Conservation (phyloP, 2,113 vertebrate genomes). For the Laticauda laticaudata region DNA sequence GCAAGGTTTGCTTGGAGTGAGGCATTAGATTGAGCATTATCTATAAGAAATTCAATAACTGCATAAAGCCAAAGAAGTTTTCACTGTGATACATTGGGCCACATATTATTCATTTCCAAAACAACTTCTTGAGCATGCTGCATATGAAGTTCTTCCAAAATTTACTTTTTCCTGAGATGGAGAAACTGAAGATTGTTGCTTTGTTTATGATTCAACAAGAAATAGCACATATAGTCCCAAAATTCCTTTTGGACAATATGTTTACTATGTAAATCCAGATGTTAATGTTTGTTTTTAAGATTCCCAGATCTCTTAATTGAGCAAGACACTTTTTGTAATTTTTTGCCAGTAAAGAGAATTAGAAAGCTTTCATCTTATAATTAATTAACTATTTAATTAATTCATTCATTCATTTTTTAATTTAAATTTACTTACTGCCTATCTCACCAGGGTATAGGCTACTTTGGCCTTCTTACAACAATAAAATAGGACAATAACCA, state of each 20-base stretch:
- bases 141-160: not conserved
- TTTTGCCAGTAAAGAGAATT: not conserved
- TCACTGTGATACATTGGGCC: not conserved
- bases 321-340: not conserved
- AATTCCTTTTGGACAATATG: not conserved
- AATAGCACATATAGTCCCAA: not conserved
- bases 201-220: not conserved
- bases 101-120: not conserved
- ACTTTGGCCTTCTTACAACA: too few relatives aligned
- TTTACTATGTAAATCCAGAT: not conserved
- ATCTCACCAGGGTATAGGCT: too few relatives aligned
- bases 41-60: not conserved
- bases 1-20: not conserved
- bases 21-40: not conserved
- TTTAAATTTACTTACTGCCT: too few relatives aligned
- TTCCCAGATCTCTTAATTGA: not conserved
- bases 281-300: not conserved
- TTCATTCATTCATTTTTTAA: too few relatives aligned
- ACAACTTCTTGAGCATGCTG: not conserved
- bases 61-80: not conserved
- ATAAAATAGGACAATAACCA: too few relatives aligned
- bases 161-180: not conserved
- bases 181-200: not conserved
- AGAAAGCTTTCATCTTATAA: not conserved
- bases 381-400: too few relatives aligned